Conservation (phyloP, 2,797 vertebrate species). For the Ctenosaura bakeri region DNA sequence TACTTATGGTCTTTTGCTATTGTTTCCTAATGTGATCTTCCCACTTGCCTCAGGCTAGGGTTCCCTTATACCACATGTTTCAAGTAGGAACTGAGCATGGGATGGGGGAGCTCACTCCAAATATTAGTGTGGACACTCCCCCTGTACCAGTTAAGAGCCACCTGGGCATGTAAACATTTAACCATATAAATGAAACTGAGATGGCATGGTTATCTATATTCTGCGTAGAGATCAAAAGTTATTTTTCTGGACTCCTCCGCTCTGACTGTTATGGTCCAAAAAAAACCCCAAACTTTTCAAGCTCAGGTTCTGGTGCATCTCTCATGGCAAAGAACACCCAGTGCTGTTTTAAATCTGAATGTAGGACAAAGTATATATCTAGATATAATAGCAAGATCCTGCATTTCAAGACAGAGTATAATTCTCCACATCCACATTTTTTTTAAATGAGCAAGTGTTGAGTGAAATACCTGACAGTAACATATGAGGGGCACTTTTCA, state of each 20-base stretch:
- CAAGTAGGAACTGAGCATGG: too few species aligned
- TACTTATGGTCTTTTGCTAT: too few species aligned
- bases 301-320: neutral
- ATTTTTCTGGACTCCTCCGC: too few species aligned
- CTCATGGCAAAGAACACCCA: neutral
- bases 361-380: neutral
- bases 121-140: too few species aligned
- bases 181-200: too few species aligned
- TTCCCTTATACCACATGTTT: neutral
- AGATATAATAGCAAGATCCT: too few species aligned
- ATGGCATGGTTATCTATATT: neutral
- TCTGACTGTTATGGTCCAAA: too few species aligned
- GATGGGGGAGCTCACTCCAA: too few species aligned
- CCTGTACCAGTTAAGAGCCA: too few species aligned
- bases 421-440: too few species aligned
- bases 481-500: constrained; percentile 3
- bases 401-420: too few species aligned
- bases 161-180: neutral
- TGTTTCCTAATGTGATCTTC: neutral
- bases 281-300: too few species aligned
- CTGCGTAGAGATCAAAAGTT: neutral
- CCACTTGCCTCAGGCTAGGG: neutral
- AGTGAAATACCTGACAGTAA: neutral
- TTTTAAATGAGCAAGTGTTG: neutral
- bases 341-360: neutral